Evolutionary conservation across 2,888 invertebrate genomes (phyloP).

Genomic region (Eristalinus aeneus): DNA sequence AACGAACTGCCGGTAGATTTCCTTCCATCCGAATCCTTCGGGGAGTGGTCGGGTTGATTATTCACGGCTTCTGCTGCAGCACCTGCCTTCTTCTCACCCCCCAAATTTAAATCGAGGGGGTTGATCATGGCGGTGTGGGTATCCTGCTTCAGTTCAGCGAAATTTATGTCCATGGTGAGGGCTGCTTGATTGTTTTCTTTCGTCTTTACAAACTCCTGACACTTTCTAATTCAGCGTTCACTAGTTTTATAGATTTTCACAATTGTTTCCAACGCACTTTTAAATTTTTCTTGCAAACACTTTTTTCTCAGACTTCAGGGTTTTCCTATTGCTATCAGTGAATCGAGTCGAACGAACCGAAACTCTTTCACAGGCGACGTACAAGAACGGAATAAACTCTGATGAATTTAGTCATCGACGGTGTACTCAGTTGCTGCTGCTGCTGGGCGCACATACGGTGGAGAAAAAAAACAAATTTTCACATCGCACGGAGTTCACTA

Average conservation of each 20-base stretch:
- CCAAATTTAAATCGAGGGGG: conserved; percentile 75
- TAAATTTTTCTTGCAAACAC: background rate
- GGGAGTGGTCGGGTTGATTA: conserved; percentile 61
- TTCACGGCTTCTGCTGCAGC: conserved; percentile 39
- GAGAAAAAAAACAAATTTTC: conserved; percentile 34
- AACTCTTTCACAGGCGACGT: conserved; percentile 64
- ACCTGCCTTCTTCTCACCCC: conserved; percentile 72
- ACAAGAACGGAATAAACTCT: conserved; percentile 67
- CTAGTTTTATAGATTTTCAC: background rate
- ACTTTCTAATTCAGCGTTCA: background rate
- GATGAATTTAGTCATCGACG: conserved; percentile 53
- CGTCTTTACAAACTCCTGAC: conserved; percentile 3
- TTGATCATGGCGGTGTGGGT: conserved; percentile 77
- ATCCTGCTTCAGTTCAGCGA: conserved; percentile 74
- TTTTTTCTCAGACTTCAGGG: conserved; percentile 25
- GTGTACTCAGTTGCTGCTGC: conserved; percentile 13
- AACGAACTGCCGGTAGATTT: conserved; percentile 77
- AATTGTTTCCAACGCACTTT: background rate
- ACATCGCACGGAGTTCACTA: conserved; percentile 45
- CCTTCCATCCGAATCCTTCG: conserved; percentile 66
- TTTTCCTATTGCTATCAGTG: conserved; percentile 3
- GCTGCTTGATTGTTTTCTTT: conserved; percentile 49
- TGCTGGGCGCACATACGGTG: conserved; percentile 54
- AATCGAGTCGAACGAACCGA: conserved; percentile 51
- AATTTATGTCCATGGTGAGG: conserved; percentile 77